These are phyloP conservation scores for Thera obeliscata DNA, from an alignment of 2,888 invertebrate genomes.

Conservation along the genomic window DNA sequence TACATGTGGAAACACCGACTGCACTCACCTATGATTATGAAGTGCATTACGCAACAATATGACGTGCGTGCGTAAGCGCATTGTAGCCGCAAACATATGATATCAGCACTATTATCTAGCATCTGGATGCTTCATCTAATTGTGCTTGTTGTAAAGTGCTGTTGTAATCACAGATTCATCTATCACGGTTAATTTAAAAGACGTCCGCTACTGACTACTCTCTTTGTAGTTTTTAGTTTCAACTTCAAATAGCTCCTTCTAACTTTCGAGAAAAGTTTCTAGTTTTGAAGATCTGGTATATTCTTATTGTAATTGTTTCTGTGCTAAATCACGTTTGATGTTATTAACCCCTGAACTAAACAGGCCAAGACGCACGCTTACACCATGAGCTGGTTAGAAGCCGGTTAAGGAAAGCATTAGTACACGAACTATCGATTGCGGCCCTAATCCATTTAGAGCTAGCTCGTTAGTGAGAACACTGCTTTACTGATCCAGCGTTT, in stretches of 20 bases:
- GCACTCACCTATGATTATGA: conserved; percentile 12
- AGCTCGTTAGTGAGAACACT: conserved; percentile 20
- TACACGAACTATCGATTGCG: conserved; percentile 23
- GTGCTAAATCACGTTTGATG: not conserved
- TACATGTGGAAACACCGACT: not conserved
- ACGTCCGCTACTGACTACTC: not conserved
- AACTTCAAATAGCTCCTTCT: too few relatives aligned
- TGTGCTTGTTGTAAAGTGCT: conserved; percentile 13
- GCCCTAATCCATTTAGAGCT: conserved; percentile 24
- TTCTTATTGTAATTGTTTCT: too few relatives aligned
- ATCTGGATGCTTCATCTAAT: conserved; percentile 28
- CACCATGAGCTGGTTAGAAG: conserved; percentile 3
- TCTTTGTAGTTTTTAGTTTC: too few relatives aligned
- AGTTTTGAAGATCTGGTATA: too few relatives aligned
- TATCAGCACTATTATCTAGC: conserved; percentile 33
- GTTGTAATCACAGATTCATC: not conserved
- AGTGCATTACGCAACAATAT: conserved; percentile 20
- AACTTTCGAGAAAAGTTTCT: too few relatives aligned
- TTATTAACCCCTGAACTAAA: not conserved
- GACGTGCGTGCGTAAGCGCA: conserved; percentile 26
- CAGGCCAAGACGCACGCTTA: not conserved
- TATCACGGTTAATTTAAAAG: not conserved
- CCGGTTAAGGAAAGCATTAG: conserved; percentile 11
- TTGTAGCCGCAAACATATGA: conserved; percentile 26
- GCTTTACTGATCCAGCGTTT: conserved; percentile 3